Base-by-base conservation (phyloP, 2,797 vertebrate species). In the Danio aesculapii region DNA sequence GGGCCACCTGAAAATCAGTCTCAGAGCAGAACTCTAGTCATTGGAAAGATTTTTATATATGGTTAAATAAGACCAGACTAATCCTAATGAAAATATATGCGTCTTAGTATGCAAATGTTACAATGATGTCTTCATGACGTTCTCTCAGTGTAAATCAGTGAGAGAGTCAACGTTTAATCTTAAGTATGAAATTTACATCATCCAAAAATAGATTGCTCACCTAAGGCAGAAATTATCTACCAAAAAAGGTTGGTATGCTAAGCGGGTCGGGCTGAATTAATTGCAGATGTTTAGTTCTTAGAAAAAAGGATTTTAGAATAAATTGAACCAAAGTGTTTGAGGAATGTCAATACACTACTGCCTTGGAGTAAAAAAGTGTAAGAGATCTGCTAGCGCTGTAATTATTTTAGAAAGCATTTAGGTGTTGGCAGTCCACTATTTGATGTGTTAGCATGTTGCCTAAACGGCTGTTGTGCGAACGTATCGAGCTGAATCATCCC, bases 331-430 rank as follows among this genome's bases (percentile, higher is more conserved):
- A 46, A 44, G 19, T 46, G 19, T 57, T 72, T 57, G 70, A 19
- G 17, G 53, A 46, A 72, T 12, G 21, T 58, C 11, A 41, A 12
- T 46, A 9, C 30, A 6, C 4, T 46, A 39, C 17, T 21, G 71
- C 17, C 12, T 46, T 73, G 19, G 30, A 52, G 49, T 39, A 47
- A 39, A 41, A 59, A 62, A 41, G 30, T 16, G 49, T 21, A 46
- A 30, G 17, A 9, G 9, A 61, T 53, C 12, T 21, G 58, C 10
- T 46, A 30, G 59, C 19, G 21, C 14, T 72, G 16, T 63, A 55
- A 72, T 64, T 79, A 46, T 55, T 79, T 79, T 63, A 63, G 47
- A 62, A 50, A 50, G 47, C 17, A 17, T 71, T 70, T 53, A 61
- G 39, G 13, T 79, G 77, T 44, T 79, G 77, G 49, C n/a, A 62